Evolutionary conservation across 2,113 vertebrate genomes (phyloP), one percentile per base, ranked within the genome.

Genomic region (Poecile atricapillus): DNA sequence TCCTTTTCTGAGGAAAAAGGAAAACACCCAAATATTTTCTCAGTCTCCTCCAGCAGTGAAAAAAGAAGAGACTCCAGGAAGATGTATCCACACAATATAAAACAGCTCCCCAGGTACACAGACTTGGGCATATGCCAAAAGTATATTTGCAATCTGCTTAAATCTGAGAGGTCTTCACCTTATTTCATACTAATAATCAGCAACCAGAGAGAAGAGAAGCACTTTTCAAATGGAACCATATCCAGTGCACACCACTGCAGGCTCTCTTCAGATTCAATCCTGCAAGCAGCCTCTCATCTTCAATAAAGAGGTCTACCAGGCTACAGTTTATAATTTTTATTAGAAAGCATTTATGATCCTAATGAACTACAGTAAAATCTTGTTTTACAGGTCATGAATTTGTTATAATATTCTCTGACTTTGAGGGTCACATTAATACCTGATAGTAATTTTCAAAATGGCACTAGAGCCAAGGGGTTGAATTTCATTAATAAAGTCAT

Each of bases 311-410:
- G 9, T 65, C 78, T 85, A 91, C 53, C 0, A 39, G 28, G 8
- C 60, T 44, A 46, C 24, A 91, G 89, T 70, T 75, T 50, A 87
- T 87, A 69, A 82, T 69, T 91, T 94, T 91, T 92, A 79, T 79
- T 77, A 83, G 37, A 65, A 84, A 91, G 46, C 39, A 49, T 74
- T 95, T 93, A 65, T 80, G 58, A 11, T 83, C 9, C 46, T 65
- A 44, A 93, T 74, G 81, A 95, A 62, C 74, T 76, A 58, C 7
- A 87, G 49, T 28, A 82, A 87, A 87, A 87, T 82, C 58, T 82
- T 60, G 30, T 44, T 94, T 89, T 76, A 89, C 56, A 94, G 86
- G 73, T 58, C 80, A 93, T 76, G 53, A 70, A 49, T 89, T 47
- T 68, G n/a, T 76, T 60, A 55, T 13, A 62, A 79, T 58, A 60